Percentiles rank a stretch among this genome's conserved stretches.
Conservation (phyloP, 1,140 invertebrate species). For the Cotesia glomerata region DNA sequence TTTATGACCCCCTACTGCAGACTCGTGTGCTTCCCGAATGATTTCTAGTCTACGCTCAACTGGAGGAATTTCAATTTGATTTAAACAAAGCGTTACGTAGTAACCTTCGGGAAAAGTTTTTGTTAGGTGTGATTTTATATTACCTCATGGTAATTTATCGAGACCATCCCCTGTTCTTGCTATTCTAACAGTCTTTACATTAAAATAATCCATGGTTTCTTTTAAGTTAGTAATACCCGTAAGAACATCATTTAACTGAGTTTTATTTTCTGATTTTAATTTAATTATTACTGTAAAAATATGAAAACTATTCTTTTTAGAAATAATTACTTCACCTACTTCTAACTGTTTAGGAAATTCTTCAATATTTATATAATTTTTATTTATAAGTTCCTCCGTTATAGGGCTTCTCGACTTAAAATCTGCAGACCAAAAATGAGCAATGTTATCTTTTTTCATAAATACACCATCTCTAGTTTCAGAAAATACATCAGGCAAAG, state of each 20-base stretch:
- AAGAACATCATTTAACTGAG: background rate
- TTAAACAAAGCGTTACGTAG: background rate
- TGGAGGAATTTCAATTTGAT: background rate
- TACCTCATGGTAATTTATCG: slow-evolving; percentile 8
- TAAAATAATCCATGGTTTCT: slow-evolving; percentile 14
- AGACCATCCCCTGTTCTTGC: background rate
- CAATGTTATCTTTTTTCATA: slow-evolving; percentile 4
- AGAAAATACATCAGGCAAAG: background rate
- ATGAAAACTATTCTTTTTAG: background rate
- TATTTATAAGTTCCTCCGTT: background rate
- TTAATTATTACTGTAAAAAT: background rate
- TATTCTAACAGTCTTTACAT: slow-evolving; percentile 5
- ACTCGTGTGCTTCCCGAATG: background rate
- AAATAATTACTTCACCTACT: background rate
- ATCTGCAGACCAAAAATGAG: background rate
- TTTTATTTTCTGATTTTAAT: background rate
- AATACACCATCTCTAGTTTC: slow-evolving; percentile 14
- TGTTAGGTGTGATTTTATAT: background rate
- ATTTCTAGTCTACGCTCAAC: background rate
- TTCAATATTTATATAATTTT: background rate
- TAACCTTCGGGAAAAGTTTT: background rate
- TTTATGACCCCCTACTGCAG: slow-evolving; percentile 31
- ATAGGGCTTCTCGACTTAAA: background rate
- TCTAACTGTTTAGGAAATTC: background rate
- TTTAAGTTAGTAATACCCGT: slow-evolving; percentile 4